These are phyloP conservation scores for Macrosteles quadrilineatus DNA, from an alignment of 1,140 invertebrate species.

Conservation along the genomic window DNA sequence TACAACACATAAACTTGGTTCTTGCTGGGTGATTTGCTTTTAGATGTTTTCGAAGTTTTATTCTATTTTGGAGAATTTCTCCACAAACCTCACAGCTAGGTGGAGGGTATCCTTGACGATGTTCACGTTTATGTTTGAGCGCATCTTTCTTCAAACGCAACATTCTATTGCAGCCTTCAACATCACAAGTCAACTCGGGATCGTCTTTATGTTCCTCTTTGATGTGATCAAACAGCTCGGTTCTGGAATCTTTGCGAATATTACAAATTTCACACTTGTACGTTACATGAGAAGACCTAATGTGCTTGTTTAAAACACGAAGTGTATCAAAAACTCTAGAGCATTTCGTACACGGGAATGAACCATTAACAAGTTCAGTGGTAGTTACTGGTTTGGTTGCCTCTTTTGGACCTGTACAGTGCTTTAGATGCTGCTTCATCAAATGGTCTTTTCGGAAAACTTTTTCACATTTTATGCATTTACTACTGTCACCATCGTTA, in stretches of 20 bases:
- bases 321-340: slow-evolving; percentile 41
- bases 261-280: slow-evolving; percentile 53
- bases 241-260: slow-evolving; percentile 54
- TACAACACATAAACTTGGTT: slow-evolving; percentile 58
- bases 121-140: slow-evolving; percentile 56
- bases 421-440: slow-evolving; percentile 44
- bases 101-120: slow-evolving; percentile 54
- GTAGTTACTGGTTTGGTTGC: slow-evolving; percentile 9
- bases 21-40: slow-evolving; percentile 47
- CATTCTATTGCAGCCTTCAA: slow-evolving; percentile 55
- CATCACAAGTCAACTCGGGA: slow-evolving; percentile 55
- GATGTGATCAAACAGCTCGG: slow-evolving; percentile 62
- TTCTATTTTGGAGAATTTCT: slow-evolving; percentile 59
- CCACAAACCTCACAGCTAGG: slow-evolving; percentile 59
- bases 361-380: slow-evolving; percentile 34
- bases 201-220: slow-evolving; percentile 58
- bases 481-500: slow-evolving; percentile 33
- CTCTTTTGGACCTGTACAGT: slow-evolving; percentile 42
- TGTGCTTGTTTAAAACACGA: slow-evolving; percentile 42
- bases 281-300: slow-evolving; percentile 40
- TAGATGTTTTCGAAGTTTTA: slow-evolving; percentile 63
- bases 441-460: slow-evolving; percentile 43
- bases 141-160: slow-evolving; percentile 59
- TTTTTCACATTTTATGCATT: slow-evolving; percentile 43
- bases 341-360: slow-evolving; percentile 42